These are phyloP conservation scores for Trilocha varians DNA, from an alignment of 2,888 invertebrate genomes.

Conservation along the genomic window DNA sequence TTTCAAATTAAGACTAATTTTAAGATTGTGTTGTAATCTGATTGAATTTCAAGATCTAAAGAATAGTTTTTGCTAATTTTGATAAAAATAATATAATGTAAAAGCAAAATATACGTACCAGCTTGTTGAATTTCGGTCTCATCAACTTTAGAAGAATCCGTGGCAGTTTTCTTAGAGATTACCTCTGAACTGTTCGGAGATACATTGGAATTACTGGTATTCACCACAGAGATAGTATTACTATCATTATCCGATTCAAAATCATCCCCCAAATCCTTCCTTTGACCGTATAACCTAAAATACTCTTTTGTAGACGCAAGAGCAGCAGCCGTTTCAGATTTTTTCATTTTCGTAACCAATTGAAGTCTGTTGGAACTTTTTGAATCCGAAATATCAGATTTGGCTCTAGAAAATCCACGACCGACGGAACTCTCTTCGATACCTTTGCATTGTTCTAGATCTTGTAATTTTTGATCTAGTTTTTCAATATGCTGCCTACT, in stretches of 20 bases:
- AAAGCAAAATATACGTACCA: too few relatives aligned
- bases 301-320: not conserved
- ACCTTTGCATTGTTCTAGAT: slow-evolving; percentile 39
- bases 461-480: slow-evolving; percentile 29
- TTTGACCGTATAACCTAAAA: not conserved
- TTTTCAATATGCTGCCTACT: slow-evolving; percentile 9
- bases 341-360: not conserved
- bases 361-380: not conserved
- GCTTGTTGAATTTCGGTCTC: too few relatives aligned
- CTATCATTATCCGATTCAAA: slow-evolving; percentile 1
- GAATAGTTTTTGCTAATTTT: too few relatives aligned
- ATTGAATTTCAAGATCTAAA: too few relatives aligned
- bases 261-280: not conserved
- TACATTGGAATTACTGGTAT: not conserved
- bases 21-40: too few relatives aligned
- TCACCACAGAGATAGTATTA: not conserved
- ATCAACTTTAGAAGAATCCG: too few relatives aligned
- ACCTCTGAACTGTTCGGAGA: too few relatives aligned
- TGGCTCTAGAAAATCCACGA: slow-evolving; percentile 16
- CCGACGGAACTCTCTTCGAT: slow-evolving; percentile 35
- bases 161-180: not conserved
- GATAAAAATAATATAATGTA: too few relatives aligned
- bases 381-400: not conserved
- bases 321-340: not conserved
- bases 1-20: too few relatives aligned